Conservation (phyloP, 2,113 vertebrate species). For the Helogale parvula region DNA sequence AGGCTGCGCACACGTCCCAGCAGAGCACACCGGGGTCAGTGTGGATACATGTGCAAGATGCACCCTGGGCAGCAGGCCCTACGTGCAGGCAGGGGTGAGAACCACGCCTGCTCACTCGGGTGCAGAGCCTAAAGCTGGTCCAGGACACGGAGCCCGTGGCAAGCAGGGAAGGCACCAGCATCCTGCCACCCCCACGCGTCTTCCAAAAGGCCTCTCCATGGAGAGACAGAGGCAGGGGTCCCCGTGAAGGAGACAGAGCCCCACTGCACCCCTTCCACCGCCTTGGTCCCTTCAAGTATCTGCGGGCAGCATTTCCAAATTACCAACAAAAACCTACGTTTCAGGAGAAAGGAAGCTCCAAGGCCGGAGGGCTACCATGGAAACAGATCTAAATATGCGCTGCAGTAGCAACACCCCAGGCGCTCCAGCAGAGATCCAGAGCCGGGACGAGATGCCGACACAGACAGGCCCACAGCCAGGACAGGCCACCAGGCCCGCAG, state of each 20-base stretch:
- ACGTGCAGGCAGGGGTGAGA: not conserved
- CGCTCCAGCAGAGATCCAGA: not conserved
- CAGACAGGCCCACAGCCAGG: not conserved
- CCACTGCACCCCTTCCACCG: not conserved
- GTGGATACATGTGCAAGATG: rapidly evolving
- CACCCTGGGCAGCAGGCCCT: not conserved
- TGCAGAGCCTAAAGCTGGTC: not conserved
- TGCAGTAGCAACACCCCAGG: not conserved
- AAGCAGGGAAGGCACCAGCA: not conserved
- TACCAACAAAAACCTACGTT: not conserved
- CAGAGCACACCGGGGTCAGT: not conserved
- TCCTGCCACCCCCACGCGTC: not conserved
- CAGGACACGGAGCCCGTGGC: not conserved
- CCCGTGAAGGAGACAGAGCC: not conserved
- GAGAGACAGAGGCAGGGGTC: not conserved
- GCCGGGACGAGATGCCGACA: not conserved
- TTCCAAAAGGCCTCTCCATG: not conserved
- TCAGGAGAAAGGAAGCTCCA: not conserved
- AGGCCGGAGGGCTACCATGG: not conserved
- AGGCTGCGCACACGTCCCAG: not conserved
- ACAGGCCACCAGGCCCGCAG: not conserved
- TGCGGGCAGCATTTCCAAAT: not conserved
- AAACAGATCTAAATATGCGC: not conserved
- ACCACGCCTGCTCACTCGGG: not conserved
- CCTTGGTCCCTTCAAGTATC: not conserved